Conservation (phyloP, 2,113 vertebrate genomes). For the Seriola aureovittata region DNA sequence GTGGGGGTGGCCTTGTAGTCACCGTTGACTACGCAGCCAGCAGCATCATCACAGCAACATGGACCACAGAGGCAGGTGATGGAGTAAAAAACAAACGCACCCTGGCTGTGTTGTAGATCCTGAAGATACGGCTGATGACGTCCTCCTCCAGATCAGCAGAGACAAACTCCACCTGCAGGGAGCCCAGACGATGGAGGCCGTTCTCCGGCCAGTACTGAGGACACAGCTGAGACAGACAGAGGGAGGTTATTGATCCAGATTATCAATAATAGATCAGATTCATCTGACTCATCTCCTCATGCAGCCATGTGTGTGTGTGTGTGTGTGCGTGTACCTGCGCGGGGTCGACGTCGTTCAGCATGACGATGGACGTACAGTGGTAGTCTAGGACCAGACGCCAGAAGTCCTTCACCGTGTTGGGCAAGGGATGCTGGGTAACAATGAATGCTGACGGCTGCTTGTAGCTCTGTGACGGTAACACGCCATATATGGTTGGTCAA, state of each 20-base stretch:
- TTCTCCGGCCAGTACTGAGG: conserved; percentile 99
- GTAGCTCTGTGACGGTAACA: conserved; percentile 90
- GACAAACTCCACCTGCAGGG: conserved; percentile 98
- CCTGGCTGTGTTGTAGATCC: conserved; percentile 97
- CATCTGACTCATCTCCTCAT: neutral
- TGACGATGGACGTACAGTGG: conserved; percentile 97
- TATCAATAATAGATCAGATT: neutral
- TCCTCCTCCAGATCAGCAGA: conserved; percentile 97
- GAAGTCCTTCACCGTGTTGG: conserved; percentile 99
- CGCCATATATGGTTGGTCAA: neutral
- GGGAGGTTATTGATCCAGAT: neutral
- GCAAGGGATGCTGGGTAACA: conserved; percentile 97
- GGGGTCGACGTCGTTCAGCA: conserved; percentile 97
- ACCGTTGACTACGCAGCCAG: too few relatives aligned
- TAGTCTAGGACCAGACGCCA: conserved; percentile 98
- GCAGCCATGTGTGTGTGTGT: neutral
- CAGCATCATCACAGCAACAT: neutral
- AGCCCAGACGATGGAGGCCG: conserved; percentile 93
- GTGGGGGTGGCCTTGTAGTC: too few relatives aligned
- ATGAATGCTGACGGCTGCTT: conserved; percentile 98
- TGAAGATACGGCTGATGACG: conserved; percentile 98
- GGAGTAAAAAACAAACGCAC: conserved; percentile 78
- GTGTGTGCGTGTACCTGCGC: conserved; percentile 87
- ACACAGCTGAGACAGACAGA: conserved; percentile 87
- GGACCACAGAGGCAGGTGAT: neutral